Evolutionary conservation across 2,113 vertebrate genomes (phyloP), one percentile per base, ranked within the genome.

Genomic region (Chionis minor): DNA sequence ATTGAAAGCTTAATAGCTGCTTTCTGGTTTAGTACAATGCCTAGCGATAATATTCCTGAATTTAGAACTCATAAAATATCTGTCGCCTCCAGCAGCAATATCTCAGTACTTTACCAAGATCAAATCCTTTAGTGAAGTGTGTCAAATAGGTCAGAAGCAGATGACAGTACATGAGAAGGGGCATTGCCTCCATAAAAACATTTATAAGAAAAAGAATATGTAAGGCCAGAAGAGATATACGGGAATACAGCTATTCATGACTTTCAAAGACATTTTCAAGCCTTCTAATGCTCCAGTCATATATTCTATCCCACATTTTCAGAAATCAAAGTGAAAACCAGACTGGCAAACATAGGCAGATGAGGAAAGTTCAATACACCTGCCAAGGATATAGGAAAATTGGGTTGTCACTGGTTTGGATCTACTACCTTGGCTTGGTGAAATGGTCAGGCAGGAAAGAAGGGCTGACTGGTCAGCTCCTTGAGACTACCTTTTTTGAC

Each of bases 1-100:
- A 94, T 80, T 94, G 90, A 95, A 86, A 81, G 85, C 67, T 95
- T 96, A 95, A 92, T 95, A 84, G 82, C 81, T 84, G 70, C 85
- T 91, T 93, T 96, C 91, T 97, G 70, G 38, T 83, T 96, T 82
- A 79, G 82, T 52, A 95, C 82, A 92, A 79, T 70, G 91, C 38
- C 82, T 84, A 81, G 49, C 65, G 91, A 95, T 95, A 97, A 95
- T 93, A 94, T 90, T 87, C 42, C 74, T 69, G 51, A 56, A 96
- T 96, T 82, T 95, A 87, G 92, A 94, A 88, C 55, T 96, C 56
- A 78, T 83, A 80, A 91, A 86, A 44, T 65, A 81, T 72, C 74
- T 96, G 85, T 93, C 0, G 8, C 95, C 96, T 90, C 78, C 75
- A 94, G 96, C 86, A 92, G 80, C 82, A 93, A 67, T 97, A 93